Conservation (phyloP, 2,113 vertebrate genomes). For the Mormyrus iriodes region DNA sequence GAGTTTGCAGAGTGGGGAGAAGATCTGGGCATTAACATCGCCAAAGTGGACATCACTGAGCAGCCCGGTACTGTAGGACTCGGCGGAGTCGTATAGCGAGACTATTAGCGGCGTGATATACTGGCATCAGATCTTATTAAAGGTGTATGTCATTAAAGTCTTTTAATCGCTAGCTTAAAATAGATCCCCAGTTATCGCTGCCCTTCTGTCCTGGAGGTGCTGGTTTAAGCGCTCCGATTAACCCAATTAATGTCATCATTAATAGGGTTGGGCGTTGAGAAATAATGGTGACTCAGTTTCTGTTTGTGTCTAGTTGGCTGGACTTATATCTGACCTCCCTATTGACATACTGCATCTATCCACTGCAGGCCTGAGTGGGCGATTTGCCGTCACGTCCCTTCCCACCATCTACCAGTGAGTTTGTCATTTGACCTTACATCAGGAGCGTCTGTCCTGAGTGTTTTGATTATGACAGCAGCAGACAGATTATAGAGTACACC, state of each 20-base stretch:
- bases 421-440: constrained; percentile 5
- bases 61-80: constrained; percentile 67
- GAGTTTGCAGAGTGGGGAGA: constrained; percentile 91
- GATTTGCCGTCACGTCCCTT: constrained; percentile 94
- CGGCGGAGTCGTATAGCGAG: background rate
- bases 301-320: background rate
- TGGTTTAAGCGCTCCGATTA: background rate
- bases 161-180: background rate
- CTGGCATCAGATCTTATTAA: background rate
- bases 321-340: constrained; percentile 8
- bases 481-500: background rate
- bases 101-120: background rate
- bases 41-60: constrained; percentile 92
- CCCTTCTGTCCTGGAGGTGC: background rate
- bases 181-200: background rate
- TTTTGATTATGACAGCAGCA: background rate
- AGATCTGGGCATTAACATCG: constrained; percentile 84
- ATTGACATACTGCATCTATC: constrained; percentile 15
- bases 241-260: background rate
- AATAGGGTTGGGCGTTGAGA: background rate
- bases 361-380: constrained; percentile 80
- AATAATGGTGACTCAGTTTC: background rate
- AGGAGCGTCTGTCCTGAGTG: background rate
- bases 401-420: constrained; percentile 97
- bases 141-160: background rate